phyloP scores from a whole-genome alignment of 2,888 invertebrate species.

The Phortica okadai region DNA sequence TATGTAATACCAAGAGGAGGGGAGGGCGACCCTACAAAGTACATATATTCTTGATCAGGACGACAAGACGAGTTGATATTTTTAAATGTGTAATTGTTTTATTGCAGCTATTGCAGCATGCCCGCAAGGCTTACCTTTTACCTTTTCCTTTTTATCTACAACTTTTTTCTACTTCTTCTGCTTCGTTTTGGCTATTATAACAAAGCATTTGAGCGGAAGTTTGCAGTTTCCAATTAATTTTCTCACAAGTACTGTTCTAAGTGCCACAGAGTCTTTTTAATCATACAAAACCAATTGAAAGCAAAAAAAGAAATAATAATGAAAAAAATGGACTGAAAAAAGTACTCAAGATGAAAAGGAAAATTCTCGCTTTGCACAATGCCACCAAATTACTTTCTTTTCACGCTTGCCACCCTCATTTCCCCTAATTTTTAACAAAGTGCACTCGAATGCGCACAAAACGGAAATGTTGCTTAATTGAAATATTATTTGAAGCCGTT shows the following conservation, averaged over 20 bases:
- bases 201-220: background rate
- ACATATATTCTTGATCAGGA: no score
- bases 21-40: no score
- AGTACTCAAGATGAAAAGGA: conserved; percentile 7
- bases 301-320: background rate
- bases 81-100: no score
- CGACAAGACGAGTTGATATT: no score
- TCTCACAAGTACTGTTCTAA: background rate
- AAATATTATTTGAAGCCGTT: conserved; percentile 22
- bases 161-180: background rate
- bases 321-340: background rate
- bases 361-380: conserved; percentile 12
- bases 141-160: background rate
- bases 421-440: background rate
- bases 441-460: conserved; percentile 24
- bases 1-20: no score
- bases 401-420: conserved; percentile 15
- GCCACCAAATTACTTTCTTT: conserved; percentile 20
- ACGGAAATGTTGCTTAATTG: conserved; percentile 30
- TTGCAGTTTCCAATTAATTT: conserved; percentile 20
- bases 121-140: no score
- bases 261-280: conserved; percentile 16
- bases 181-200: background rate
- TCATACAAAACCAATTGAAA: background rate
- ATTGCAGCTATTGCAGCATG: no score